Conservation (phyloP, 2,113 vertebrate genomes). For the Bungarus multicinctus region DNA sequence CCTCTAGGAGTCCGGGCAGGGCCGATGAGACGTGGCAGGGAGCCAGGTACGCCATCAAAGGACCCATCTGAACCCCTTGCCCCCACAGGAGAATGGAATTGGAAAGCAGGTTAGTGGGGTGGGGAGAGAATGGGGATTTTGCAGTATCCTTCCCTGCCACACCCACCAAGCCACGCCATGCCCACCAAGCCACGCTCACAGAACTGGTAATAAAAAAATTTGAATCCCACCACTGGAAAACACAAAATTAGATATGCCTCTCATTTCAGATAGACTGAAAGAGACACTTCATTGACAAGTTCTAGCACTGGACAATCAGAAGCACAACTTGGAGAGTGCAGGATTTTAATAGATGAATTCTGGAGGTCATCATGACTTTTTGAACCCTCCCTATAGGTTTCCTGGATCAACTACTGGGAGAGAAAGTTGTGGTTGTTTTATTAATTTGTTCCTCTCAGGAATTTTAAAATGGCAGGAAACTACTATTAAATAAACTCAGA, state of each 20-base stretch:
- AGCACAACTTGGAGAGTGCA: neutral
- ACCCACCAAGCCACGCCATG: too few relatives aligned
- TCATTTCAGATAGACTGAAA: neutral
- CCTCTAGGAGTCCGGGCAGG: too few relatives aligned
- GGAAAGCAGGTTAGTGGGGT: too few relatives aligned
- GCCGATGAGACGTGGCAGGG: too few relatives aligned
- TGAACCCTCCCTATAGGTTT: neutral
- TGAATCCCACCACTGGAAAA: neutral
- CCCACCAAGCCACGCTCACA: too few relatives aligned
- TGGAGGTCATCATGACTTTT: neutral
- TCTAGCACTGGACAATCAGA: neutral
- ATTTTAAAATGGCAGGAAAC: neutral
- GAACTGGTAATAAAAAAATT: too few relatives aligned
- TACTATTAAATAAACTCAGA: neutral
- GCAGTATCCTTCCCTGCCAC: too few relatives aligned
- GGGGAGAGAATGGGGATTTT: too few relatives aligned
- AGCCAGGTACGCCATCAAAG: too few relatives aligned
- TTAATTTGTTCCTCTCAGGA: neutral
- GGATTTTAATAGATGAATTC: neutral
- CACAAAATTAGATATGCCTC: neutral
- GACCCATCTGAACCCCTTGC: too few relatives aligned
- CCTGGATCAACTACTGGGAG: neutral
- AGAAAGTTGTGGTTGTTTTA: neutral
- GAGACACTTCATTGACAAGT: neutral
- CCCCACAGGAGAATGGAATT: too few relatives aligned